Percentiles rank a stretch among this genome's conserved stretches.
Conservation (phyloP, 2,888 invertebrate species). For the Ametastegia equiseti region DNA sequence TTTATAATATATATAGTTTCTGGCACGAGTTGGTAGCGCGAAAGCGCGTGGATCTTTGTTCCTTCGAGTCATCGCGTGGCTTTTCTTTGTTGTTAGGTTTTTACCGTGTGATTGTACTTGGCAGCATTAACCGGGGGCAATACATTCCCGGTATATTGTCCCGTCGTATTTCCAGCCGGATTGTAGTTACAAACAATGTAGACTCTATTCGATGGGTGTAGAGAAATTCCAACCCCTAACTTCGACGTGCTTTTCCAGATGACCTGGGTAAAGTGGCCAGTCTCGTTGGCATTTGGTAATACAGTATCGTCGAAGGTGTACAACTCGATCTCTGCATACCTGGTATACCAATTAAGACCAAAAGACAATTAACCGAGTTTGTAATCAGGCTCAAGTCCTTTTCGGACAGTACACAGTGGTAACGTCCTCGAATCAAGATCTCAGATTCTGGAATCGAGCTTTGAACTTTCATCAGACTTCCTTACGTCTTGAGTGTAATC, state of each 20-base stretch:
- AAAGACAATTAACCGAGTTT: neutral
- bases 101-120: slow-evolving; percentile 34
- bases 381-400: neutral
- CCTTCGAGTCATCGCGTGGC: neutral
- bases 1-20: neutral
- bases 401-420: neutral
- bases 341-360: slow-evolving; percentile 32
- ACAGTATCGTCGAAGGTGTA: slow-evolving; percentile 63
- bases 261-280: slow-evolving; percentile 79
- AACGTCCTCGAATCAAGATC: neutral
- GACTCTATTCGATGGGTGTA: slow-evolving; percentile 68
- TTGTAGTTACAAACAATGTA: slow-evolving; percentile 79
- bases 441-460: neutral
- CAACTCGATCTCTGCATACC: slow-evolving; percentile 65
- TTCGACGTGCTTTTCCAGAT: slow-evolving; percentile 78
- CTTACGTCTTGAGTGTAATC: neutral
- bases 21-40: neutral
- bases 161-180: slow-evolving; percentile 77
- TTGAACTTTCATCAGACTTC: neutral
- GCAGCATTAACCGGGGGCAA: slow-evolving; percentile 19
- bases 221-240: slow-evolving; percentile 78
- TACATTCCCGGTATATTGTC: slow-evolving; percentile 64
- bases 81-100: neutral
- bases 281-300: slow-evolving; percentile 55
- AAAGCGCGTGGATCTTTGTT: neutral